phyloP scores from a whole-genome alignment of 2,113 vertebrate species.

The Sterrhoptilus dennistouni region DNA sequence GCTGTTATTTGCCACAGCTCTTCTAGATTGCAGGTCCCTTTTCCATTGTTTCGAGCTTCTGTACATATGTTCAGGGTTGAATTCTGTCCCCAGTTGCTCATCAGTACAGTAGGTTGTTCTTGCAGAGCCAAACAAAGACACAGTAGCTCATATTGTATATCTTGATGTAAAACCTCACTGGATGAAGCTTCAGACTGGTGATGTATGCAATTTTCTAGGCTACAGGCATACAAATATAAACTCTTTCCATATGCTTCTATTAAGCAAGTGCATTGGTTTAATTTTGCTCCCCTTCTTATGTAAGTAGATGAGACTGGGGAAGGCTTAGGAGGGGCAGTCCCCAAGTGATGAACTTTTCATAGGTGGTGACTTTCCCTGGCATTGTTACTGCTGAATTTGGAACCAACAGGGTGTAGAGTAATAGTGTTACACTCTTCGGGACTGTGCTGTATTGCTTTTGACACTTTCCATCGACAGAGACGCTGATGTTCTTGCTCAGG shows the following conservation, averaged over 20 bases:
- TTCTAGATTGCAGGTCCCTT: neutral
- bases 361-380: neutral
- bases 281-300: neutral
- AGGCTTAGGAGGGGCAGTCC: neutral
- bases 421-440: neutral
- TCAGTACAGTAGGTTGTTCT: neutral
- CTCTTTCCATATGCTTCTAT: neutral
- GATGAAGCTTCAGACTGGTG: neutral
- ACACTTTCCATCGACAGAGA: neutral
- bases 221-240: neutral
- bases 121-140: neutral
- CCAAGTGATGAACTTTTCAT: neutral
- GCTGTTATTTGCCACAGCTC: slow-evolving; percentile 20
- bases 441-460: neutral
- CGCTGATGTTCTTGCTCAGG: neutral
- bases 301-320: neutral
- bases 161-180: neutral
- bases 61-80: neutral
- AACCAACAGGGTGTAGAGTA: neutral
- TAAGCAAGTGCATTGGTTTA: fast-evolving
- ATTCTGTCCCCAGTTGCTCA: neutral
- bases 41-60: neutral
- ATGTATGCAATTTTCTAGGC: neutral
- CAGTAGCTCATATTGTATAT: fast-evolving
- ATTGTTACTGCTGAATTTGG: neutral